Percentiles rank a stretch among this genome's conserved stretches.
These are phyloP conservation scores for Baronia brevicornis DNA, from an alignment of 2,888 invertebrate genomes.

Conservation along the genomic window DNA sequence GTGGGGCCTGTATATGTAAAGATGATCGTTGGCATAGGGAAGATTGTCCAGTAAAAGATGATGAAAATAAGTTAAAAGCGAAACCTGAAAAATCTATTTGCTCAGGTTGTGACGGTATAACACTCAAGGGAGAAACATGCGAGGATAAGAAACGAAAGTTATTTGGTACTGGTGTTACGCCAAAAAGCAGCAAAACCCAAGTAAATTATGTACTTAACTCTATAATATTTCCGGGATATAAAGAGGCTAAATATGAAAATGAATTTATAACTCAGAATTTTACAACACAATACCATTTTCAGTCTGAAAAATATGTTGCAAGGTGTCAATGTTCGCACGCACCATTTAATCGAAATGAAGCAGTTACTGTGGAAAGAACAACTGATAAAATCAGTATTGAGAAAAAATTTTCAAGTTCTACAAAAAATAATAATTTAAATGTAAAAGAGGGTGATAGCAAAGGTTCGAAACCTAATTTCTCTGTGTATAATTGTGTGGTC, in stretches of 20 bases:
- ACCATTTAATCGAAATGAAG: neutral
- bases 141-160: constrained; percentile 38
- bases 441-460: constrained; percentile 27
- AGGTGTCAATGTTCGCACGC: constrained; percentile 6
- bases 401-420: too few species aligned
- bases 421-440: constrained; percentile 20
- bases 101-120: constrained; percentile 42
- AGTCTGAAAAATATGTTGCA: constrained; percentile 3
- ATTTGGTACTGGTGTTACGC: constrained; percentile 40
- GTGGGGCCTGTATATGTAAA: constrained; percentile 56
- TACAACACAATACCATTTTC: constrained; percentile 20
- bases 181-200: constrained; percentile 35
- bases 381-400: too few species aligned
- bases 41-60: constrained; percentile 36
- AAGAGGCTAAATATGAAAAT: constrained; percentile 34
- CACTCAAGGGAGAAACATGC: constrained; percentile 45
- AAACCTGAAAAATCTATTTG: constrained; percentile 29
- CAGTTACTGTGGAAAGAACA: too few species aligned
- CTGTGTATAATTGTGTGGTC: constrained; percentile 40
- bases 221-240: constrained; percentile 34
- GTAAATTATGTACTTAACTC: constrained; percentile 41
- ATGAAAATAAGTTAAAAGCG: constrained; percentile 14
- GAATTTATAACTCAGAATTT: constrained; percentile 37
- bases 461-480: constrained; percentile 24
- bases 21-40: constrained; percentile 60